A percentile compares a stretch with the other conserved stretches of the same genome.
Evolutionary conservation across 2,113 vertebrate species (phyloP).

Genomic region (Naja naja): DNA sequence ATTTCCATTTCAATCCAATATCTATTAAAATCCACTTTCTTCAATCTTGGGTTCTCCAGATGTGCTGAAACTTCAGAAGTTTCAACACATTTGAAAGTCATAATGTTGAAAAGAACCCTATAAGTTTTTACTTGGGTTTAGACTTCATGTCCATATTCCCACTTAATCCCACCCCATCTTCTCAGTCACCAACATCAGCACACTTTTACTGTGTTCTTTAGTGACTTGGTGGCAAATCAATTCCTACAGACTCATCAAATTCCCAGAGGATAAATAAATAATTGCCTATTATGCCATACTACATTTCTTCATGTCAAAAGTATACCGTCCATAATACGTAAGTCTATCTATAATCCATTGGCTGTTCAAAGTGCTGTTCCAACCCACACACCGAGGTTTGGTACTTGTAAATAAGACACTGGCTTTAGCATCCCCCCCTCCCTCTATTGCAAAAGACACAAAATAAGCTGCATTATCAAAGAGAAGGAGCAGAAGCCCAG

Average conservation of each 20-base stretch:
- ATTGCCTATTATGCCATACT: not conserved
- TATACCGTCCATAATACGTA: too few relatives aligned
- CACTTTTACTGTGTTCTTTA: not conserved
- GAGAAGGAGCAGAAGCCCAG: not conserved
- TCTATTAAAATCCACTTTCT: not conserved
- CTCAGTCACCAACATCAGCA: not conserved
- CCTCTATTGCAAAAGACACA: not conserved
- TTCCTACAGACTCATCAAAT: not conserved
- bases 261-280: not conserved
- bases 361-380: not conserved
- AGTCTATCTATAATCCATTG: not conserved
- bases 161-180: too few relatives aligned
- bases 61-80: not conserved
- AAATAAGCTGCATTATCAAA: not conserved
- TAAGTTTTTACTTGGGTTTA: not conserved
- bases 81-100: not conserved
- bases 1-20: not conserved
- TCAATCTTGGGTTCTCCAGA: not conserved
- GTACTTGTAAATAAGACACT: conserved; percentile 38
- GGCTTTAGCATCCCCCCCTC: conserved; percentile 46
- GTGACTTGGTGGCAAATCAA: not conserved
- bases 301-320: too few relatives aligned
- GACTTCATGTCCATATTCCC: not conserved
- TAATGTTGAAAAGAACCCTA: not conserved
- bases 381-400: not conserved